phyloP scores from a whole-genome alignment of 1,140 invertebrate species.

The Mizuhopecten yessoensis region DNA sequence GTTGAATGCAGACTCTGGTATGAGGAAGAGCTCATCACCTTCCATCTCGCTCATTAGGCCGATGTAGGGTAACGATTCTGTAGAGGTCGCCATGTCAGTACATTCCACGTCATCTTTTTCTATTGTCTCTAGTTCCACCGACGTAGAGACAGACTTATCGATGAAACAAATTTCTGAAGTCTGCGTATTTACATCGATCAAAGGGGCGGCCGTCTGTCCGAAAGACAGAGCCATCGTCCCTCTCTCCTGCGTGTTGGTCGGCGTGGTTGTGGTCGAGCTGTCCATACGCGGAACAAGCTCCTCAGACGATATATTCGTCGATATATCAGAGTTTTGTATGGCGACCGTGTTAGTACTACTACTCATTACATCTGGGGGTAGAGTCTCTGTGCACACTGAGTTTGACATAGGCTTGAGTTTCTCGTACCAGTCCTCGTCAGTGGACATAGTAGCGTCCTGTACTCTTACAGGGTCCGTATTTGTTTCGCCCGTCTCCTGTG shows the following conservation, averaged over 20 bases:
- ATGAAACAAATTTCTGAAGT: slow-evolving; percentile 66
- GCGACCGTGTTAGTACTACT: slow-evolving; percentile 35
- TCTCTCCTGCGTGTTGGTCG: slow-evolving; percentile 67
- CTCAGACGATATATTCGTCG: slow-evolving; percentile 50
- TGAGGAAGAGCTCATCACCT: slow-evolving; percentile 78
- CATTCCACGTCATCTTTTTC: slow-evolving; percentile 58
- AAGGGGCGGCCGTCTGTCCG: slow-evolving; percentile 56
- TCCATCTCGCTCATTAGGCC: slow-evolving; percentile 80
- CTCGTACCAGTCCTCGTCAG: slow-evolving; percentile 59
- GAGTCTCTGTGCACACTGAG: slow-evolving; percentile 42
- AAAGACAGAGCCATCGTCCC: slow-evolving; percentile 77
- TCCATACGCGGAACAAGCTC: slow-evolving; percentile 53
- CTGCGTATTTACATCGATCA: slow-evolving; percentile 68
- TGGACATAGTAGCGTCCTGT: slow-evolving; percentile 62
- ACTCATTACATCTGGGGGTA: background rate
- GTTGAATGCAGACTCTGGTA: slow-evolving; percentile 76
- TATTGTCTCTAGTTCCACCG: slow-evolving; percentile 66
- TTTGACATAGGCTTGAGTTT: slow-evolving; percentile 56
- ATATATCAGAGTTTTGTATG: background rate
- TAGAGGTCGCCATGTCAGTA: slow-evolving; percentile 77
- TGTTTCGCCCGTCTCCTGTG: slow-evolving; percentile 68
- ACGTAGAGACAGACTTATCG: slow-evolving; percentile 75
- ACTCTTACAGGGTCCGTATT: slow-evolving; percentile 64
- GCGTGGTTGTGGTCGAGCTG: slow-evolving; percentile 62
- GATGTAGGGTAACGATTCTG: slow-evolving; percentile 79